Base-by-base conservation (phyloP, 2,888 invertebrate genomes). In the Callyntrura sp. region DNA sequence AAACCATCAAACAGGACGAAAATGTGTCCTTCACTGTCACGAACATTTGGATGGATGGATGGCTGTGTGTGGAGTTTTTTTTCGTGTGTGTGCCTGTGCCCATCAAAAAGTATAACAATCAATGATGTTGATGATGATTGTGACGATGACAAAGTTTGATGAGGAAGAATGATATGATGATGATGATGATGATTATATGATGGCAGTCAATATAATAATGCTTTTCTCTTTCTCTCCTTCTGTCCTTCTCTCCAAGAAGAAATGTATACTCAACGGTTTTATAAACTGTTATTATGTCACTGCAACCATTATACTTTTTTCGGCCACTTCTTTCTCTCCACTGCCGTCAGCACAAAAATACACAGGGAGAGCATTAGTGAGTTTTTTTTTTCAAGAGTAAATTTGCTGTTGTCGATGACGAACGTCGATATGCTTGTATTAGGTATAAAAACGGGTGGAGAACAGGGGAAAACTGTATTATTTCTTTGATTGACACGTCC, bases 21-120 rank as follows among this genome's bases (percentile, higher is more conserved):
- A 81, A 89, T 86, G 82, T 90, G 90, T 90, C 90, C 90, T 90
- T 90, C 90, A 83, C 90, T 90, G 90, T 90, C 90, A 90, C 90
- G 83, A 90, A 82, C 85, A 86, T 86, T 76, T 55, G 57, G 62
- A 76, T 86, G 62, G 65, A 78, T 70, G 28, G 51, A 23, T 65
- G 23, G 23, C n/a, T 11, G 28, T 68, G 28, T 8, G 70, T 73
- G 70, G 70, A 45, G 65, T 20, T 55, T 83, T 83, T 28, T 6
- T 60, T 81, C 23, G 62, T 25, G 60, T 79, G 57, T 79, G 35
- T 43, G 14, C 6, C 2, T 60, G 28, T 6, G 8, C 20, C 51
- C 83, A 78, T 84, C 78, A 84, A 78, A 73, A 88, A 78, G 83
- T 89, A 89, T 89, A 79, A 79, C 89, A 89, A 89, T 89, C 89